Evolutionary conservation across 2,797 vertebrate genomes (phyloP).

Genomic region (Mormyrus proboscirostris): DNA sequence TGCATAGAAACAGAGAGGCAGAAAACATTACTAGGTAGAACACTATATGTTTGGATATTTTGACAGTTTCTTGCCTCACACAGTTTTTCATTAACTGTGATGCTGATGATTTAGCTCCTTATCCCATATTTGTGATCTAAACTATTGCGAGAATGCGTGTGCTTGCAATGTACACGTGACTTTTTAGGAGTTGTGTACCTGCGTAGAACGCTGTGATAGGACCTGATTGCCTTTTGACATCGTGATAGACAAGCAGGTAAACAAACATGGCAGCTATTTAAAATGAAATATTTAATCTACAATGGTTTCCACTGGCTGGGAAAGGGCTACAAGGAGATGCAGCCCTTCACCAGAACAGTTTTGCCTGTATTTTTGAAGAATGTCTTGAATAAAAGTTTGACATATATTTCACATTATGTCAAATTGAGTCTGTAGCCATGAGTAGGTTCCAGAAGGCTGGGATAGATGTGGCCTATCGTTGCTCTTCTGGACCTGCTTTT

Average conservation of each 20-base stretch:
- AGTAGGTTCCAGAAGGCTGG: background rate
- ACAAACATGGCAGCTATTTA: background rate
- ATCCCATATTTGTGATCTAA: background rate
- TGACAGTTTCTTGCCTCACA: background rate
- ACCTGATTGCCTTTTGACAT: background rate
- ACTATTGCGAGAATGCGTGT: background rate
- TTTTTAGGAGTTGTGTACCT: background rate
- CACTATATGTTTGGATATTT: background rate
- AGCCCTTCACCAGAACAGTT: background rate
- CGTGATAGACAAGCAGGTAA: background rate
- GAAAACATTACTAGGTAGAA: background rate
- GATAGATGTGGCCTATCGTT: background rate
- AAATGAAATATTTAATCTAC: constrained; percentile 3
- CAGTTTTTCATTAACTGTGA: background rate
- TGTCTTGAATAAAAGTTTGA: background rate
- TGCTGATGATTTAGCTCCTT: background rate
- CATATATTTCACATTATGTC: background rate
- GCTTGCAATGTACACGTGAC: background rate
- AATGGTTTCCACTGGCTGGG: background rate
- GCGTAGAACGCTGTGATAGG: background rate
- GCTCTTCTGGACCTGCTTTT: background rate
- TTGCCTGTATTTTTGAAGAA: background rate
- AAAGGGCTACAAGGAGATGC: background rate
- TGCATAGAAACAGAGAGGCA: background rate
- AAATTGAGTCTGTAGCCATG: background rate